These are phyloP conservation scores for Dasyornis broadbenti DNA, from an alignment of 2,113 vertebrate genomes.

Conservation along the genomic window DNA sequence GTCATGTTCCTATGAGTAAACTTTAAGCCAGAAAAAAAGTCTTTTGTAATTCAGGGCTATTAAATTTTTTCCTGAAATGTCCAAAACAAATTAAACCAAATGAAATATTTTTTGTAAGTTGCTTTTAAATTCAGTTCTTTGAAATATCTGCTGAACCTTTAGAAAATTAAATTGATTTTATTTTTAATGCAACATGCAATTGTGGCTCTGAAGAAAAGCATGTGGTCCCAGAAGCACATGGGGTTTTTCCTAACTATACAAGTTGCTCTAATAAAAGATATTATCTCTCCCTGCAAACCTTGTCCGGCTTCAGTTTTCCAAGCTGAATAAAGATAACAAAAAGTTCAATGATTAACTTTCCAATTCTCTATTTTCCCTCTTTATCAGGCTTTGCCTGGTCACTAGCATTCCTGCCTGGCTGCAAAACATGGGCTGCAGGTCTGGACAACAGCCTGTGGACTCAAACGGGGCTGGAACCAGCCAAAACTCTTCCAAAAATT, in stretches of 20 bases:
- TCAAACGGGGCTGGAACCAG: fast-evolving
- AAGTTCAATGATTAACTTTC: constrained; percentile 38
- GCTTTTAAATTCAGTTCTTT: background rate
- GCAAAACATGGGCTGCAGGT: background rate
- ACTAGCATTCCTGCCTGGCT: background rate
- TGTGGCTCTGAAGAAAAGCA: background rate
- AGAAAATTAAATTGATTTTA: background rate
- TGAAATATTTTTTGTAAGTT: background rate
- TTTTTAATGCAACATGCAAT: background rate
- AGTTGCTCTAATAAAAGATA: background rate
- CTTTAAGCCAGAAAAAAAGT: background rate
- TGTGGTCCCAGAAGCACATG: background rate
- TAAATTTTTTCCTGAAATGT: background rate
- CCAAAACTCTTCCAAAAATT: background rate
- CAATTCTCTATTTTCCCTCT: background rate
- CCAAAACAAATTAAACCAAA: background rate
- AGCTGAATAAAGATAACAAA: background rate
- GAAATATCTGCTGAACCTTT: background rate
- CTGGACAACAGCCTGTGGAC: background rate
- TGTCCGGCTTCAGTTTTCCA: background rate
- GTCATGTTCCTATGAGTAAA: background rate
- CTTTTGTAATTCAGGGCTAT: background rate
- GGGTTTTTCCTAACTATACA: background rate
- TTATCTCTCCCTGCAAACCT: background rate
- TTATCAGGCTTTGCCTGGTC: background rate